Conservation (phyloP, 2,888 invertebrate species). For the Synanthedon myopaeformis region DNA sequence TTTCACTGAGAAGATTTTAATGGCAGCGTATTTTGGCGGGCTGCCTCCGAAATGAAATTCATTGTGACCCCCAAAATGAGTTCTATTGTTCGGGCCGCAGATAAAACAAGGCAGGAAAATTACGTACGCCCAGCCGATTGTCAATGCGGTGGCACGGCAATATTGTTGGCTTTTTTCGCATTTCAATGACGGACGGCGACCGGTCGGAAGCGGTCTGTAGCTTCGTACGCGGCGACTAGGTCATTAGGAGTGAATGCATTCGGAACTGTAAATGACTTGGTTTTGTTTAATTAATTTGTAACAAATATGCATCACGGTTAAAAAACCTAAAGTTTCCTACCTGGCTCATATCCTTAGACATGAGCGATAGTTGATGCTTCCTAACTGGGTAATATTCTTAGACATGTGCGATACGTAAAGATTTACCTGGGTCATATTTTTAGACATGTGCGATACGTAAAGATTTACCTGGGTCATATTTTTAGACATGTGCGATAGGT, state of each 20-base stretch:
- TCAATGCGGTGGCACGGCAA: conserved; percentile 36
- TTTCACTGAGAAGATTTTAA: conserved; percentile 35
- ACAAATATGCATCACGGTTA: too few relatives aligned
- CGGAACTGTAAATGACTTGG: too few relatives aligned
- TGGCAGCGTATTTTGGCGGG: conserved; percentile 47
- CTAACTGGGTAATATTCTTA: too few relatives aligned
- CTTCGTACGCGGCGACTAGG: not conserved
- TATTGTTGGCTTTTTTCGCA: conserved; percentile 36
- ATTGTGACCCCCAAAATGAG: conserved; percentile 57
- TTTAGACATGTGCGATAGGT: too few relatives aligned
- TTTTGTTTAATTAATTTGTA: too few relatives aligned
- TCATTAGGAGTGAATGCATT: not conserved
- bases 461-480: too few relatives aligned
- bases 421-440: too few relatives aligned
- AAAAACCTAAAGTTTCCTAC: too few relatives aligned
- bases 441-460: too few relatives aligned
- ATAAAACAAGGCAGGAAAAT: conserved; percentile 64
- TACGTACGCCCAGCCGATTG: conserved; percentile 40
- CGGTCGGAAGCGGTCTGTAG: not conserved
- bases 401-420: too few relatives aligned
- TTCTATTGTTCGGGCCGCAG: conserved; percentile 48
- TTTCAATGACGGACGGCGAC: not conserved
- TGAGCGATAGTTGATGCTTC: too few relatives aligned
- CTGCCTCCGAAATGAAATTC: conserved; percentile 54
- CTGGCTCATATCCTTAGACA: too few relatives aligned